Evolutionary conservation across 2,797 vertebrate genomes (phyloP).

Genomic region (Neomorphus geoffroyi): DNA sequence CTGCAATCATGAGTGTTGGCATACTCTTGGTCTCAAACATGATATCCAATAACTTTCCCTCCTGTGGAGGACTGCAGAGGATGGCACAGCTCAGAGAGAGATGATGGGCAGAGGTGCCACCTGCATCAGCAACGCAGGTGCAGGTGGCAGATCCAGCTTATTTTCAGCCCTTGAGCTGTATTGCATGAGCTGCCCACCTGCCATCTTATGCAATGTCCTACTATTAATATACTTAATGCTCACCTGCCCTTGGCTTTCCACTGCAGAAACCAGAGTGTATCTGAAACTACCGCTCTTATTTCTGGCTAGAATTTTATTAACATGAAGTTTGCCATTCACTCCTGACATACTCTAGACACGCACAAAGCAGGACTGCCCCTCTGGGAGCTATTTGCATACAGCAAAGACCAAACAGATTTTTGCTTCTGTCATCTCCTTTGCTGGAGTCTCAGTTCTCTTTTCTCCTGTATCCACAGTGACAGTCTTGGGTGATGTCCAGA

Average conservation of each 20-base stretch:
- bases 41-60: not conserved
- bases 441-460: not conserved
- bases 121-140: not conserved
- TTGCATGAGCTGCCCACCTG: not conserved
- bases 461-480: not conserved
- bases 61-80: not conserved
- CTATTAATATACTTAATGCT: not conserved
- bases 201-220: no score
- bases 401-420: not conserved
- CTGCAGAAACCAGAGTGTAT: fast-evolving
- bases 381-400: not conserved
- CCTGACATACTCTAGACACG: no score
- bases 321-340: fast-evolving
- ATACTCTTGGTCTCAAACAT: not conserved
- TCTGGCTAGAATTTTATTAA: not conserved
- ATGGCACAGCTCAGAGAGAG: not conserved
- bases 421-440: not conserved
- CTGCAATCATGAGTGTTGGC: fast-evolving
- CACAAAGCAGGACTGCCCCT: not conserved
- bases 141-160: fast-evolving
- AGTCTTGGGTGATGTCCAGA: not conserved
- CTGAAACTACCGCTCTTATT: fast-evolving
- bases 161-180: not conserved
- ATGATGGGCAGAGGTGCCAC: not conserved
- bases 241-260: not conserved